Evolutionary conservation across 1,140 invertebrate species (phyloP).

Genomic region (Dolichoris vasculosae): DNA sequence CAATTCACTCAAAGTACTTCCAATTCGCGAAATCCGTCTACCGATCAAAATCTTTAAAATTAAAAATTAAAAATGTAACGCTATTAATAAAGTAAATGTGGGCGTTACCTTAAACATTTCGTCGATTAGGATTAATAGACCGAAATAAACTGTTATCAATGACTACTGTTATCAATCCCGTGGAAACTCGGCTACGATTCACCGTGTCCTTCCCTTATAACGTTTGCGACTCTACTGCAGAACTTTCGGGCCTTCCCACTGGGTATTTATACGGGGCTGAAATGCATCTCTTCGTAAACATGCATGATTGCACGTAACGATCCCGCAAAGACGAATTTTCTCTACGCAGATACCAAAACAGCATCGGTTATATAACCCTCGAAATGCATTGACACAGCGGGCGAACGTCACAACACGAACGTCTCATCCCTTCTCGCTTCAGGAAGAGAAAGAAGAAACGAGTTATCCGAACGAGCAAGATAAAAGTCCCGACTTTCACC

Average conservation of each 20-base stretch:
- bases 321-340: background rate
- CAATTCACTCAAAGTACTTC: no score
- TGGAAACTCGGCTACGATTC: no score
- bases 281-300: constrained; percentile 26
- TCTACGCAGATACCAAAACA: background rate
- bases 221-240: constrained; percentile 3
- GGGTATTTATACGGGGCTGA: constrained; percentile 49
- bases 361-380: background rate
- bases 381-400: constrained; percentile 16
- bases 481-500: constrained; percentile 42
- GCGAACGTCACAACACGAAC: constrained; percentile 9
- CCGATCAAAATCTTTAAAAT: no score
- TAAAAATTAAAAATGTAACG: no score
- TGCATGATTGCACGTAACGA: background rate
- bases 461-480: background rate
- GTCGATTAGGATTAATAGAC: no score
- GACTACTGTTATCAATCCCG: no score
- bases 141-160: no score
- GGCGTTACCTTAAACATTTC: no score
- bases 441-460: constrained; percentile 29
- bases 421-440: constrained; percentile 41
- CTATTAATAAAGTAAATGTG: no score
- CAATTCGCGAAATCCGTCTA: no score
- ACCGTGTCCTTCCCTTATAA: background rate
- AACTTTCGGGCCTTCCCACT: background rate